These are phyloP conservation scores for Heteromormyrus szaboi DNA, from an alignment of 2,797 vertebrate species.

Conservation along the genomic window DNA sequence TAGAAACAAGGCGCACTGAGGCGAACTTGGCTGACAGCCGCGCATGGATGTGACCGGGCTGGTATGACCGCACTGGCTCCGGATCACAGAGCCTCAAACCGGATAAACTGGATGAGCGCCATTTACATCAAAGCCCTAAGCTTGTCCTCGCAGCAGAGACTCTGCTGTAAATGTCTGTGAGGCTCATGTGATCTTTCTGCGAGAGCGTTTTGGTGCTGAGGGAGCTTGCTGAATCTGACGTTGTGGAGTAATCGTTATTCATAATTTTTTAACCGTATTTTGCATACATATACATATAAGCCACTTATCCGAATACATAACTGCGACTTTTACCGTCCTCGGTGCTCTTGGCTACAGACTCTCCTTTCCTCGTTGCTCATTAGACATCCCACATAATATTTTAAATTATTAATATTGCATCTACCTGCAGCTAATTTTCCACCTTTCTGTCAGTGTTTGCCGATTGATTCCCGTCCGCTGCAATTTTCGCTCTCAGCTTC, in stretches of 20 bases:
- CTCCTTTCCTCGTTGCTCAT: neutral
- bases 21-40: neutral
- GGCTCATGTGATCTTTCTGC: neutral
- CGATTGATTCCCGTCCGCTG: neutral
- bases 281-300: neutral
- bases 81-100: neutral
- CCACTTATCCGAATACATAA: neutral
- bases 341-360: neutral
- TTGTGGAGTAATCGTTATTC: neutral
- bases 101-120: neutral
- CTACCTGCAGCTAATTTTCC: neutral
- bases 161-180: neutral
- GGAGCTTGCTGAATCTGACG: neutral
- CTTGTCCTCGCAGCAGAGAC: neutral
- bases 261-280: neutral
- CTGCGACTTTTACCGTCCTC: neutral
- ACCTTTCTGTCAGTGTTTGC: neutral
- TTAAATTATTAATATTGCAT: neutral
- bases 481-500: neutral
- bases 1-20: neutral
- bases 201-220: neutral
- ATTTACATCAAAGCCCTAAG: neutral
- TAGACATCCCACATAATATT: neutral
- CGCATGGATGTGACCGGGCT: neutral
- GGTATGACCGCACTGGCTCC: neutral